Base-by-base conservation (phyloP, 2,888 invertebrate genomes). In the Athripsodes cinereus region DNA sequence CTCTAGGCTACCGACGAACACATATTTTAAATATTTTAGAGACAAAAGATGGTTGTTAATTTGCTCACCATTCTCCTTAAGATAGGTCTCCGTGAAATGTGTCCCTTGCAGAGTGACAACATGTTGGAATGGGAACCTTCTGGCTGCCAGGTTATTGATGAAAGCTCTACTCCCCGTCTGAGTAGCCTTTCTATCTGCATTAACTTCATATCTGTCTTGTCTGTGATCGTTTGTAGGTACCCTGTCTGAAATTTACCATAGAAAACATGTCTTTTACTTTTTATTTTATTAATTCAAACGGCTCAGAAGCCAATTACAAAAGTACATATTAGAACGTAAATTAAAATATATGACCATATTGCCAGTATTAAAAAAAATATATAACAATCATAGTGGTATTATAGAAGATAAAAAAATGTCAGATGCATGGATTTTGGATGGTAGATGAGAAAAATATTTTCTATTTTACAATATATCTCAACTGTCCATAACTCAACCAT, bases 161-260 rank as follows among this genome's bases (percentile, higher is more conserved):
- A 78, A 79, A 0, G 77, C 75, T 5, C 77, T 78, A 0, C 75
- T 73, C 1, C 79, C 79, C n/a, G 72, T 72, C 61, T 79, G 79
- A 0, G 76, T 72, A 0, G 76, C 68, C 1, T 74, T 69, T 1
- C 70, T 70, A 67, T 78, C 78, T 18, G 78, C 74, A 1, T 77
- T 74, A 11, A 78, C 62, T 68, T 79, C 79, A 72, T 79, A 79
- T 2, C 78, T 73, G 64, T 79, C 78, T 50, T 76, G 74, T 0
- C 79, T 72, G 66, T 79, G 79, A 26, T 76, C 75, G 72, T 79
- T 79, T 66, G 78, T 78, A 1, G 78, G 74, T 21, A 76, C 71
- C 70, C 78, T 78, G 66, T 76, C 79, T 79, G 67, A 1, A 72
- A 72, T 26, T 26, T 6, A 50, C 61, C 26, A 19, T 51, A 31